Conservation (phyloP, 2,888 invertebrate species). For the Hemistola chrysoprasaria region DNA sequence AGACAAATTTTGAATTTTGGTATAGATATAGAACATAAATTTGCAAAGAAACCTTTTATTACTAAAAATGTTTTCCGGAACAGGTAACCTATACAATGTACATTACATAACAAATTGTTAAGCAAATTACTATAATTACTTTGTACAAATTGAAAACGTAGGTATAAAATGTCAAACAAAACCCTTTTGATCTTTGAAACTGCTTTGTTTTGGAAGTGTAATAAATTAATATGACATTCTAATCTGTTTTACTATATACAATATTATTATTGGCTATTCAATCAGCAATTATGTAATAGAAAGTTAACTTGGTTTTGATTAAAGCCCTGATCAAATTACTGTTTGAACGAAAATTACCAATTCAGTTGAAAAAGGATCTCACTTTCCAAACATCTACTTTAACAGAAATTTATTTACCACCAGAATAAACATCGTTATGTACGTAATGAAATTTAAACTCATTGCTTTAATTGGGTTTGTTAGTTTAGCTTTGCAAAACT, state of each 20-base stretch:
- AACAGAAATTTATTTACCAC: conserved; percentile 13
- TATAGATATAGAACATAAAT: too few relatives aligned
- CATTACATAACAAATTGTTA: too few relatives aligned
- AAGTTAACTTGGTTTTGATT: conserved; percentile 8
- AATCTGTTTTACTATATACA: not conserved
- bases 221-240: not conserved
- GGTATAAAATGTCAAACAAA: too few relatives aligned
- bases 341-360: conserved; percentile 5
- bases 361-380: conserved; percentile 7
- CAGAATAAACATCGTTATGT: conserved; percentile 25
- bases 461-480: conserved; percentile 30
- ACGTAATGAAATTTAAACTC: conserved; percentile 23
- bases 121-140: not conserved
- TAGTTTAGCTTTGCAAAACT: conserved; percentile 22
- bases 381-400: conserved; percentile 7
- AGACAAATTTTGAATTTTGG: too few relatives aligned
- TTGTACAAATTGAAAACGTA: too few relatives aligned
- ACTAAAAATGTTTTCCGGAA: too few relatives aligned
- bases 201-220: too few relatives aligned
- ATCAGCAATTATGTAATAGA: too few relatives aligned
- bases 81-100: too few relatives aligned
- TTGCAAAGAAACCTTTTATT: too few relatives aligned
- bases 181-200: too few relatives aligned
- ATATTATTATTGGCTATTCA: too few relatives aligned
- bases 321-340: conserved; percentile 4